A percentile compares a stretch with the other conserved stretches of the same genome.
These are phyloP conservation scores for Mus musculus DNA, from an alignment of 2,113 vertebrate genomes.

Conservation along the genomic window DNA sequence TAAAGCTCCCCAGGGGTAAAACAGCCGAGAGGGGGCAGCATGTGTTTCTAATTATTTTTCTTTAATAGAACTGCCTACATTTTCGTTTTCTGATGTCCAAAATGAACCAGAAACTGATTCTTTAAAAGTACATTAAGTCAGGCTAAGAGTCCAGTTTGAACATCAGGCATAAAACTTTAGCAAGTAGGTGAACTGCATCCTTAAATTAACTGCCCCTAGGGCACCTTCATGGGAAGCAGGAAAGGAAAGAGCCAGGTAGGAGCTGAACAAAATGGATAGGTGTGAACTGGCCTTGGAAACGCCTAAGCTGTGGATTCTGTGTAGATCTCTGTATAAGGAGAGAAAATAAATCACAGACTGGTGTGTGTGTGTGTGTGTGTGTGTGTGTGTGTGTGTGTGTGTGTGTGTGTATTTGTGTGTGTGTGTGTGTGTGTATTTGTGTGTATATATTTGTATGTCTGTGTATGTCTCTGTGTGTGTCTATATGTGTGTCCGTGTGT, in stretches of 20 bases:
- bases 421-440: too few relatives aligned
- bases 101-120: background rate
- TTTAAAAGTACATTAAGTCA: conserved; percentile 43
- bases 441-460: too few relatives aligned
- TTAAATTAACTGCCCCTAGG: conserved; percentile 55
- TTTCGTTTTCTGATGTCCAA: conserved; percentile 45
- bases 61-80: conserved; percentile 33
- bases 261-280: background rate
- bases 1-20: background rate
- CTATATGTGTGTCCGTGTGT: too few relatives aligned
- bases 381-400: background rate
- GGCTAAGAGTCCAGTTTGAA: conserved; percentile 12
- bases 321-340: background rate
- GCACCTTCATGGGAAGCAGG: background rate
- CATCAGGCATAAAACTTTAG: conserved; percentile 22
- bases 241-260: background rate
- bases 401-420: background rate
- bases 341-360: background rate
- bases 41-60: conserved; percentile 10
- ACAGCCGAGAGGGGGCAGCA: background rate
- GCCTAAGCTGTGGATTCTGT: background rate
- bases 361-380: background rate
- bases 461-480: too few relatives aligned
- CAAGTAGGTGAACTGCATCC: background rate
- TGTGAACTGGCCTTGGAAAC: background rate